Evolutionary conservation across 2,888 invertebrate genomes (phyloP).

Genomic region (Pseudococcus jackbeardsleyi): DNA sequence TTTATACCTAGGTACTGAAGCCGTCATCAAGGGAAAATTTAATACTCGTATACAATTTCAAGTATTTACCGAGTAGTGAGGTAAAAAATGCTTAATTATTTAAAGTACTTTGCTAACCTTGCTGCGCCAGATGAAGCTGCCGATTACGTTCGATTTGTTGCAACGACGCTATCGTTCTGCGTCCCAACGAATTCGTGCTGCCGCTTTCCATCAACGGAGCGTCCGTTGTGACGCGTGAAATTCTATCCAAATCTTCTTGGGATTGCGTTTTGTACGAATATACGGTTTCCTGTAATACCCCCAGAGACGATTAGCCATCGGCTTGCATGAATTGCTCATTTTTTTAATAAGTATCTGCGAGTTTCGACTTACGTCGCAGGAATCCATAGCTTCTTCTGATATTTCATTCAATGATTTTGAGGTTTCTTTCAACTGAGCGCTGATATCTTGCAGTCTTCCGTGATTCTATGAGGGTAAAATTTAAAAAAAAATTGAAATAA

Average conservation of each 20-base stretch:
- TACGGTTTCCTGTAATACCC: constrained; percentile 63
- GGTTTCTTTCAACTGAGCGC: constrained; percentile 74
- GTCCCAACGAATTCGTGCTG: constrained; percentile 75
- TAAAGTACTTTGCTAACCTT: constrained; percentile 75
- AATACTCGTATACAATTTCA: background rate
- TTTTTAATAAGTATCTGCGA: background rate
- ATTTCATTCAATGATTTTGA: constrained; percentile 58
- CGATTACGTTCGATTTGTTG: constrained; percentile 91
- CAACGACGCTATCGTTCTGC: constrained; percentile 86
- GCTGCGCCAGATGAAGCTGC: constrained; percentile 87
- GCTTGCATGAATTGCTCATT: background rate
- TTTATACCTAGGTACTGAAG: background rate
- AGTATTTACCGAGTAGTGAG: background rate
- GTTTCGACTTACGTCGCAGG: constrained; percentile 65
- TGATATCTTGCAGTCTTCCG: constrained; percentile 77
- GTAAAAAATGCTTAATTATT: background rate
- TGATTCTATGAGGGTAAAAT: constrained; percentile 71
- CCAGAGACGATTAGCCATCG: background rate
- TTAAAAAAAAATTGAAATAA: constrained; percentile 57
- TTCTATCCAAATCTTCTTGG: constrained; percentile 87
- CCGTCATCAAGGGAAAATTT: background rate
- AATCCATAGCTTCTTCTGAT: constrained; percentile 54
- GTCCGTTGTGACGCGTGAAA: constrained; percentile 88
- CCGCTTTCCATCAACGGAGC: constrained; percentile 81
- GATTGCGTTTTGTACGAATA: constrained; percentile 67